Base-by-base conservation (phyloP, 2,797 vertebrate species). In the Melanogrammus aeglefinus region DNA sequence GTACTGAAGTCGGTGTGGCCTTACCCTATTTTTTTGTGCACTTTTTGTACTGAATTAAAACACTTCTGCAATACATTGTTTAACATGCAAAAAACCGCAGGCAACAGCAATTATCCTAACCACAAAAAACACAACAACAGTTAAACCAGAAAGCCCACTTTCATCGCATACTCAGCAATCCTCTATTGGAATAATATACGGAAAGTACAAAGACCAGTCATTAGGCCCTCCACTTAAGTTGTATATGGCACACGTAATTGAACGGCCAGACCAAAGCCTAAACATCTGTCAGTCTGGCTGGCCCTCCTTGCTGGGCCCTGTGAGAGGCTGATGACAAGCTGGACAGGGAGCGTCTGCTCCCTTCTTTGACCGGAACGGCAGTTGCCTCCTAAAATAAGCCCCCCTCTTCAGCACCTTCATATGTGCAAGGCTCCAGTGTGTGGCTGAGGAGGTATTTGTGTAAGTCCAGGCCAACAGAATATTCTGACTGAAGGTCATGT, bases 381-480 rank as follows among this genome's bases (percentile, higher is more conserved):
- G 94, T 92, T 94, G 96, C 91, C 88, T 16, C 94, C 95, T 95
- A 88, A 95, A 97, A 98, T 97, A 97, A 97, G 94, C 93, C 91
- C n/a, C 83, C 90, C 81, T 93, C 63, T 95, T 92, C 89, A 91
- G 87, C 81, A 86, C 97, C 97, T 95, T 97, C n/a, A 97, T 98
- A 97, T 96, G 97, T 96, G 89, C 96, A 96, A 82, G 89, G 93
- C 90, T 90, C 76, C 88, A 81, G 44, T 80, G 69, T 85, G 84
- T 33, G 84, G 82, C 87, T 86, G 63, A 36, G 81, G 90, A 92
- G 94, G 84, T 92, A 92, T 92, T n/a, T 94, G 87, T 91, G 89
- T 91, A 91, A n/a, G n/a, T 92, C 91, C 91, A 79, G 91, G 87
- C 87, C 87, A n/a, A 91, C 87, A 83, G 85, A 79, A 89, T 90